Percentiles rank a stretch among this genome's conserved stretches.
phyloP scores from a whole-genome alignment of 2,113 vertebrate genomes.

The Megaleporinus macrocephalus region DNA sequence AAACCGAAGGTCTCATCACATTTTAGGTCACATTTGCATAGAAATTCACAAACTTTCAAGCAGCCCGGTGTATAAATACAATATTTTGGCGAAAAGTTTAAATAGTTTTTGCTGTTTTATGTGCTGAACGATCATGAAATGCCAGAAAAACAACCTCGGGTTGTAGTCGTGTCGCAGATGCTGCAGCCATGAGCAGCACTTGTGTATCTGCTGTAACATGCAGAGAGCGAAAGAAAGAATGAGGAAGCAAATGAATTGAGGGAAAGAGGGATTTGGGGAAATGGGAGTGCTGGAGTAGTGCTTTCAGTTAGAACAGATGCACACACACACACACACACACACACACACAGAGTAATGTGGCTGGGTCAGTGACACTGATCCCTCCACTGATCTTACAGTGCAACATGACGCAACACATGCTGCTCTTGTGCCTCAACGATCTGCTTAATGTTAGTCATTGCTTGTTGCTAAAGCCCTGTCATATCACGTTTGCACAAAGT shows the following conservation, averaged over 20 bases:
- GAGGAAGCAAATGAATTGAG: not conserved
- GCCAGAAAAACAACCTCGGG: not conserved
- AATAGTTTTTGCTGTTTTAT: no score
- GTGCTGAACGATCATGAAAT: no score
- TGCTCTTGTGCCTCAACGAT: slow-evolving; percentile 39
- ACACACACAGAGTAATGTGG: not conserved
- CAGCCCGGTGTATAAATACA: no score
- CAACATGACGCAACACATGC: not conserved
- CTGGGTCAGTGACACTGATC: not conserved
- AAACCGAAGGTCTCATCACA: no score
- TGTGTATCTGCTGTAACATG: not conserved
- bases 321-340: not conserved
- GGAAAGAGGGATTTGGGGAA: not conserved
- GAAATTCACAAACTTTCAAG: no score
- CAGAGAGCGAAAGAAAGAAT: slow-evolving; percentile 4
- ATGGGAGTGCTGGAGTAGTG: not conserved
- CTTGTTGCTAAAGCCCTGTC: slow-evolving; percentile 14
- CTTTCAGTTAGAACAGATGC: not conserved
- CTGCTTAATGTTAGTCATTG: slow-evolving; percentile 50
- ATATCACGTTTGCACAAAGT: not conserved
- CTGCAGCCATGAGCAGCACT: not conserved
- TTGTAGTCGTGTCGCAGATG: not conserved
- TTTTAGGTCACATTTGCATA: no score
- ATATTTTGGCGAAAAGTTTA: no score
- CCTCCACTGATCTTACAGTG: not conserved